These are phyloP conservation scores for Eurypyga helias DNA, from an alignment of 2,113 vertebrate species.

Conservation along the genomic window DNA sequence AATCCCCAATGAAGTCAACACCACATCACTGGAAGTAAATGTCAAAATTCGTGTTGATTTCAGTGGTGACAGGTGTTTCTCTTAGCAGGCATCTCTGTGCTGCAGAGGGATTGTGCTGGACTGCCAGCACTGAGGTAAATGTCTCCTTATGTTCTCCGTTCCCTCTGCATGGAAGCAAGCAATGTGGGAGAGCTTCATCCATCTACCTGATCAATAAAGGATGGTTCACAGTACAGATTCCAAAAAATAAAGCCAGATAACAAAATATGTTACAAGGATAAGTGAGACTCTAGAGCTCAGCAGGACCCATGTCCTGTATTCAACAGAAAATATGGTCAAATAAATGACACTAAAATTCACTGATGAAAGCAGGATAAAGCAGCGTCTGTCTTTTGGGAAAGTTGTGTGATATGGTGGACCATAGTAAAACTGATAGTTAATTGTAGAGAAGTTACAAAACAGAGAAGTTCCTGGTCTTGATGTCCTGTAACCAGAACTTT, in stretches of 20 bases:
- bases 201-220: not conserved
- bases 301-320: not conserved
- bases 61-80: constrained; percentile 4
- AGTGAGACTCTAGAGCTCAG: not conserved
- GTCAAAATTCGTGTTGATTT: not conserved
- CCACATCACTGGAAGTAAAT: not conserved
- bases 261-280: not conserved
- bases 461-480: not conserved
- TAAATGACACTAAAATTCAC: not conserved
- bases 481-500: not conserved
- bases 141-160: not conserved
- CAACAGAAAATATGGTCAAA: not conserved
- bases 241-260: not conserved
- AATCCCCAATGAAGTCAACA: not conserved
- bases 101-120: not conserved
- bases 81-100: not conserved
- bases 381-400: not conserved
- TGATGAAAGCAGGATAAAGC: not conserved
- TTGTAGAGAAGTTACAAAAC: not conserved
- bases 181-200: not conserved
- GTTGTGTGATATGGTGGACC: not conserved
- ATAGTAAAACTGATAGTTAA: not conserved
- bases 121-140: not conserved
- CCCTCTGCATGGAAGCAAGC: rapidly evolving
- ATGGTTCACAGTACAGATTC: not conserved